Conservation (phyloP, 2,888 invertebrate species). For the Acrobasis suavella region DNA sequence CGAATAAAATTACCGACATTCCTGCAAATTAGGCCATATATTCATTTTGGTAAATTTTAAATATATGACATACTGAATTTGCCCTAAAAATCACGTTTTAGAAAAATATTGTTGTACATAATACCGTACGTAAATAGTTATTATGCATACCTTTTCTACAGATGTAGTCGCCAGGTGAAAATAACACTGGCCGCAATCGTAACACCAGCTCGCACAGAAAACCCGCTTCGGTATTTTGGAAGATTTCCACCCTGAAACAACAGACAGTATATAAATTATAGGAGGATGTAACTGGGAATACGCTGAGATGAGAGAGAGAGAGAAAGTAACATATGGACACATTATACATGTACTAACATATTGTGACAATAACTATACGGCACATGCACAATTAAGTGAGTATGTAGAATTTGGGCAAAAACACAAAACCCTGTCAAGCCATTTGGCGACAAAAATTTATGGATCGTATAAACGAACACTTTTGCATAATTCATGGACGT, state of each 20-base stretch:
- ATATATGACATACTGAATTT: too few relatives aligned
- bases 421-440: conserved; percentile 55
- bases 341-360: conserved; percentile 22
- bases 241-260: conserved; percentile 93
- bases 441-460: conserved; percentile 73
- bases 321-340: neutral
- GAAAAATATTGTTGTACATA: neutral
- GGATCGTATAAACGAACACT: conserved; percentile 76
- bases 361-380: conserved; percentile 35
- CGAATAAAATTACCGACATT: too few relatives aligned
- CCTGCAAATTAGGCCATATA: too few relatives aligned
- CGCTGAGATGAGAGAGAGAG: too few relatives aligned
- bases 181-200: conserved; percentile 95
- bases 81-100: too few relatives aligned
- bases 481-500: conserved; percentile 80
- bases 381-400: conserved; percentile 37
- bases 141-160: conserved; percentile 94
- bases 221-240: conserved; percentile 99
- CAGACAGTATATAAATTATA: too few relatives aligned
- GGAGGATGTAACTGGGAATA: too few relatives aligned
- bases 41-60: too few relatives aligned
- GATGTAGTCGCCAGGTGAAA: conserved; percentile 99
- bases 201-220: conserved; percentile 98
- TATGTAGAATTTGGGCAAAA: conserved; percentile 49
- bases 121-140: neutral